Evolutionary conservation across 2,113 vertebrate genomes (phyloP).

Genomic region (Pollachius pollachius): DNA sequence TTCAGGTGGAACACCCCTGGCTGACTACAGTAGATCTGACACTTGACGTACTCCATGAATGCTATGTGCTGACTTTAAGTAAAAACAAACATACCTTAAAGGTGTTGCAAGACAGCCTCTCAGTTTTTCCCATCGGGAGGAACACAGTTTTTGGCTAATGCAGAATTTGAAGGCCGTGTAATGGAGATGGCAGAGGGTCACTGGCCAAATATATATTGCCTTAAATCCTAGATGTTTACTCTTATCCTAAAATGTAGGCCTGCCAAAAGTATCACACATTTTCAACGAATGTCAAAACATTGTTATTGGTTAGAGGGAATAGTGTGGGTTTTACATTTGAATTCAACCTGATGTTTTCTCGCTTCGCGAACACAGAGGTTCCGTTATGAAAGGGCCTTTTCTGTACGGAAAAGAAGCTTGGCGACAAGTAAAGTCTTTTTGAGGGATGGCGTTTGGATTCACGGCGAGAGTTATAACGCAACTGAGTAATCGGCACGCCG

Average conservation of each 20-base stretch:
- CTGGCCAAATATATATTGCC: conserved; percentile 24
- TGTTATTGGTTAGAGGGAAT: conserved; percentile 13
- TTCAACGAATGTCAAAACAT: conserved; percentile 28
- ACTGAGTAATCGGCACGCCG: too few relatives aligned
- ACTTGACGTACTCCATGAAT: neutral
- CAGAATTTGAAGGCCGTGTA: conserved; percentile 34
- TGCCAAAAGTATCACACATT: conserved; percentile 45
- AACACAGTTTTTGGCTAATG: conserved; percentile 6
- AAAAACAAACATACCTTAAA: conserved; percentile 19
- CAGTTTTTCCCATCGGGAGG: conserved; percentile 24
- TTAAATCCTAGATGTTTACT: neutral
- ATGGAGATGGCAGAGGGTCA: conserved; percentile 35
- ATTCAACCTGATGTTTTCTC: conserved; percentile 1
- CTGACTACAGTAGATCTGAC: neutral
- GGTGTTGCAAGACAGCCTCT: conserved; percentile 1
- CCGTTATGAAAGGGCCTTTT: neutral
- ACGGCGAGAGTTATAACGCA: neutral
- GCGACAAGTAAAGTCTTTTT: neutral
- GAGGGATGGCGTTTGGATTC: neutral
- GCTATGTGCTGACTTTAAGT: conserved; percentile 13
- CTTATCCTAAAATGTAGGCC: conserved; percentile 1
- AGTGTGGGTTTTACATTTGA: neutral
- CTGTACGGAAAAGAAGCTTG: neutral
- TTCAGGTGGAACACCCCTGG: neutral
- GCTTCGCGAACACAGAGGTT: neutral